phyloP scores from a whole-genome alignment of 2,797 vertebrate genomes.

The Pangasius djambal region DNA sequence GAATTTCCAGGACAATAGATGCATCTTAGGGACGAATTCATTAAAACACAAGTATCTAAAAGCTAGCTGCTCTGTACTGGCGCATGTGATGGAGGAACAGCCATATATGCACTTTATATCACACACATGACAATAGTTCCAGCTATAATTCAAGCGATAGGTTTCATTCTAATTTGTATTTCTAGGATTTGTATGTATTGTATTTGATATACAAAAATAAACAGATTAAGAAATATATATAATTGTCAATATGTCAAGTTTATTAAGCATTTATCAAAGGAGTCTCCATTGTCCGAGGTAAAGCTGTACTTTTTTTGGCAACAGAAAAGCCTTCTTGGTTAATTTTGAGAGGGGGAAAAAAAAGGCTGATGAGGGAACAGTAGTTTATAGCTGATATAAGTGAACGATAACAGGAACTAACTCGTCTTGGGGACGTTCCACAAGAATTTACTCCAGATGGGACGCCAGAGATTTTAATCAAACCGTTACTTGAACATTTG shows the following conservation, averaged over 20 bases:
- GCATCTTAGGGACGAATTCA: neutral
- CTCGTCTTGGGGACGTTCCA: neutral
- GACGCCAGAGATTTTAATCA: neutral
- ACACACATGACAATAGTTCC: neutral
- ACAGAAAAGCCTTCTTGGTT: neutral
- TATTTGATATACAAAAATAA: neutral
- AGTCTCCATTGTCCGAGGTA: neutral
- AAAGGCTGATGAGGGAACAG: neutral
- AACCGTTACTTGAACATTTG: neutral
- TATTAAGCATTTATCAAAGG: neutral
- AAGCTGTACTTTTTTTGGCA: neutral
- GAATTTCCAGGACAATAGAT: neutral
- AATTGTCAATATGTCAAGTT: neutral
- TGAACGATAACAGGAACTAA: neutral
- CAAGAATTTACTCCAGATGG: neutral
- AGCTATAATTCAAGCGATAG: neutral
- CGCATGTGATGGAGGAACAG: neutral
- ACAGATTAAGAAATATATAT: neutral
- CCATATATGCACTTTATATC: neutral
- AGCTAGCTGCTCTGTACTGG: neutral
- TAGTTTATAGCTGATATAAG: neutral
- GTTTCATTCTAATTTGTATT: neutral
- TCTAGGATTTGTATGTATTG: neutral
- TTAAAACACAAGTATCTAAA: neutral
- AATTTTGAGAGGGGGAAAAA: neutral